Evolutionary conservation across 2,797 vertebrate species (phyloP), one percentile per base, ranked within the genome.

Genomic region (Eulemur mongoz): DNA sequence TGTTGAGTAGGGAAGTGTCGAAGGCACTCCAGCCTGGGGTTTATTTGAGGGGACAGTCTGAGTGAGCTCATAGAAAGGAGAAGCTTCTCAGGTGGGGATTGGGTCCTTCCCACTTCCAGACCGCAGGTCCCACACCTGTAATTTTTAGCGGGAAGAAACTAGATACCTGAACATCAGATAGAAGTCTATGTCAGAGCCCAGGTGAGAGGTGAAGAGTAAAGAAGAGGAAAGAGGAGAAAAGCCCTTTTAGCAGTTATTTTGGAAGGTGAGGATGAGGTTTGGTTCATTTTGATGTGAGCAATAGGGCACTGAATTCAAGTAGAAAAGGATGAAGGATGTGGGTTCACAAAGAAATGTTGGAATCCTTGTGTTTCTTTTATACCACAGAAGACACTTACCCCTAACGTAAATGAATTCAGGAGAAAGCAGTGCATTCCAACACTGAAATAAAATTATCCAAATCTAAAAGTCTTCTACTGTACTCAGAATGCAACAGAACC

Each of bases 311-410:
- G 75, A 48, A 73, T 38, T n/a, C 65, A 65, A 40, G 78, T 1
- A 30, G 57, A 30, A 63, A n/a, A 35, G 4, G 61, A 12, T 7
- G 32, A 40, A 0, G 5, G 2, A 5, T 76, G 4, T 2, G 61
- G n/a, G 73, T 7, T 91, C 22, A 30, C n/a, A 70, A 27, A 57
- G 70, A 57, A 79, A 57, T 18, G 25, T 63, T 79, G 48, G 76
- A 38, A 27, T 75, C 38, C 57, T 10, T 5, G 5, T 14, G 32
- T 57, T 61, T 78, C 80, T 76, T 91, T 63, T 32, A 35, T 20
- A 38, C 5, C 15, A 4, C 0, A 45, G 67, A 54, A 86, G 57
- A 73, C 13, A 1, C 3, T 2, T 3, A 65, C 14, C 0, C 38
- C 27, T 65, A 65, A 38, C 25, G 23, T 38, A 80, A 72, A 86